Conservation (phyloP, 2,113 vertebrate species). For the Octodon degus region DNA sequence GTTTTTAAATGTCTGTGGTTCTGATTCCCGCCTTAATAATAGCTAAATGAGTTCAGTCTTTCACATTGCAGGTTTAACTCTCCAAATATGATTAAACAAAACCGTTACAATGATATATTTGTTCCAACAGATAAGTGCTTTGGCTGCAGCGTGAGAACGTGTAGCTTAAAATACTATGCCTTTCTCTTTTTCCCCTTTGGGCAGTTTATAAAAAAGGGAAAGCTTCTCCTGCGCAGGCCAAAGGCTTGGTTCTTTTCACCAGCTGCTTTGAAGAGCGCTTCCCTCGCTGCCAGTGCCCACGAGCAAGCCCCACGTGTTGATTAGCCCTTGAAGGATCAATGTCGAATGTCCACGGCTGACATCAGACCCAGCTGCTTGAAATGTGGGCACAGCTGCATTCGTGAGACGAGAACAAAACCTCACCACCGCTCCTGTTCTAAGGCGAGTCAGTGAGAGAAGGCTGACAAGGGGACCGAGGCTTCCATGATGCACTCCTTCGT, state of each 20-base stretch:
- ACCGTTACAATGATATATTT: neutral
- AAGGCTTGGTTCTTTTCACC: conserved; percentile 18
- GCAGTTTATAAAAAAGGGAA: neutral
- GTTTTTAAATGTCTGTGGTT: neutral
- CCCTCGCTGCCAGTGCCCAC: neutral
- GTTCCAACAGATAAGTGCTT: conserved; percentile 21
- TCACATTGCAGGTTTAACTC: conserved; percentile 34
- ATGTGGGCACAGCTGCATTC: conserved; percentile 72
- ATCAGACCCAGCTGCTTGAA: conserved; percentile 72
- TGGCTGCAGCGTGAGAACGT: neutral
- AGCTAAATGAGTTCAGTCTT: neutral
- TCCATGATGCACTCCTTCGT: neutral
- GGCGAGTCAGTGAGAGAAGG: conserved; percentile 11
- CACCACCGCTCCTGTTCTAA: neutral
- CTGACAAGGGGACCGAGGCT: neutral
- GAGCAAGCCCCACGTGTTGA: neutral
- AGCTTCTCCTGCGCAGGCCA: neutral
- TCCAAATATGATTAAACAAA: conserved; percentile 50
- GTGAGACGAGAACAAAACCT: conserved; percentile 8
- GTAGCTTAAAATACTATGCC: conserved; percentile 3
- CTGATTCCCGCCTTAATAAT: conserved; percentile 35
- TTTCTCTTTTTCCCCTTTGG: neutral
- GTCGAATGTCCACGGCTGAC: neutral
- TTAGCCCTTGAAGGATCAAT: neutral
- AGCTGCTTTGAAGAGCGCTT: neutral